phyloP scores from a whole-genome alignment of 2,888 invertebrate species.

The Pollenia angustigena region DNA sequence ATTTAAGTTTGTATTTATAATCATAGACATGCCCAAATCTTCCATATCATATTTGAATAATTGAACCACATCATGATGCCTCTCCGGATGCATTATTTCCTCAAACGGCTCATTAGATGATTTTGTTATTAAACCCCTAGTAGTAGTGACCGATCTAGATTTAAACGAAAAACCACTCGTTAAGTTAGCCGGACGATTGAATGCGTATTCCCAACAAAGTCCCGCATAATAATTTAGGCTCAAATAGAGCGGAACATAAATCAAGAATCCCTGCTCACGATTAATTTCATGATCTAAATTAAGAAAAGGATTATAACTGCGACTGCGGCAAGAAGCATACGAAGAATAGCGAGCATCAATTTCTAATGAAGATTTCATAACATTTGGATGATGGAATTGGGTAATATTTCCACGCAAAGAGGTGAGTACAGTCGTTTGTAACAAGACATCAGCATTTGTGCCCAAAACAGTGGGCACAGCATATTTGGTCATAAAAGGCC shows the following conservation, averaged over 20 bases:
- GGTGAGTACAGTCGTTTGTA: conserved; percentile 85
- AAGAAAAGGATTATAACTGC: conserved; percentile 87
- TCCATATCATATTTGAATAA: conserved; percentile 81
- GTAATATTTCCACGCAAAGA: conserved; percentile 90
- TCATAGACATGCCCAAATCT: conserved; percentile 82
- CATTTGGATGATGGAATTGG: conserved; percentile 85
- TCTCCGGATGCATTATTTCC: conserved; percentile 82
- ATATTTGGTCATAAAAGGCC: conserved; percentile 86
- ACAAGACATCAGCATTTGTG: conserved; percentile 85
- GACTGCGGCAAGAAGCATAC: conserved; percentile 85
- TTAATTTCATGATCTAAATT: conserved; percentile 88
- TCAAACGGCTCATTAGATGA: conserved; percentile 80
- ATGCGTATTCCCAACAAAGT: conserved; percentile 81
- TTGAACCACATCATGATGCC: conserved; percentile 82
- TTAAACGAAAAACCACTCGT: conserved; percentile 84
- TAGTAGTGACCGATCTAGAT: conserved; percentile 83
- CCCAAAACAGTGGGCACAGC: conserved; percentile 86
- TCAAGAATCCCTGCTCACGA: conserved; percentile 88
- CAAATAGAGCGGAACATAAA: conserved; percentile 87
- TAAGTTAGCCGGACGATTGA: conserved; percentile 82
- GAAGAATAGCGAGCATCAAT: conserved; percentile 87
- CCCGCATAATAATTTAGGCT: conserved; percentile 82
- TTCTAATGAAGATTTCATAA: conserved; percentile 87
- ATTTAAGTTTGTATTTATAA: conserved; percentile 82
- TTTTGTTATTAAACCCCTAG: conserved; percentile 82